Evolutionary conservation across 2,113 vertebrate species (phyloP).

Genomic region (Scolopax mira): DNA sequence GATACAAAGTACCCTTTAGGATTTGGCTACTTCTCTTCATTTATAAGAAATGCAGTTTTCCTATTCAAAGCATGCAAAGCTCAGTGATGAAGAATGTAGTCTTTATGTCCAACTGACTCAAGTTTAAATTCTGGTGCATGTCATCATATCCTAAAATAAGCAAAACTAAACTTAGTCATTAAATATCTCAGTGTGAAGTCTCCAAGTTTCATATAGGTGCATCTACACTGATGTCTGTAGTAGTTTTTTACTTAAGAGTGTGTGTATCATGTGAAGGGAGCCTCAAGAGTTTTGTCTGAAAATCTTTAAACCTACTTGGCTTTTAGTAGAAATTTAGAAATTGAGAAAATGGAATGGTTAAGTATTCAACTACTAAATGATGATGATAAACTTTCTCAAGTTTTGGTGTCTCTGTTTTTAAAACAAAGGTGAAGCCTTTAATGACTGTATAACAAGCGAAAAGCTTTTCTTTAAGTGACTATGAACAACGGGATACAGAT

Average conservation of each 20-base stretch:
- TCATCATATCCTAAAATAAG: not conserved
- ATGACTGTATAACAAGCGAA: not conserved
- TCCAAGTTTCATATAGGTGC: not conserved
- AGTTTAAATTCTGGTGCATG: not conserved
- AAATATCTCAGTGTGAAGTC: not conserved
- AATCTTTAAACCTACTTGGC: not conserved
- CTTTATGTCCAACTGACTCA: not conserved
- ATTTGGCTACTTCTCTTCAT: not conserved
- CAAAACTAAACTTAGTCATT: not conserved
- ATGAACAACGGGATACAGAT: fast-evolving
- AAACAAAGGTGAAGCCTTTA: not conserved
- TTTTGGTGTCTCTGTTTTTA: not conserved
- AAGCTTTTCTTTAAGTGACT: not conserved
- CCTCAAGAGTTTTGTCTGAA: not conserved
- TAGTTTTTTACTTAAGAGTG: not conserved
- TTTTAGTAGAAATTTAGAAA: not conserved
- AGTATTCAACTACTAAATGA: not conserved
- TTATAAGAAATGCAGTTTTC: not conserved
- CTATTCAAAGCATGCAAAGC: not conserved
- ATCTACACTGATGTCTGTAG: not conserved
- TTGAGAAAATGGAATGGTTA: not conserved
- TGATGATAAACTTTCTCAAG: not conserved
- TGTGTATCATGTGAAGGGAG: not conserved
- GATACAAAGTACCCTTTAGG: not conserved
- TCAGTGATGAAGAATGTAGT: not conserved